Conservation (phyloP, 2,113 vertebrate species). For the Xiphias gladius region DNA sequence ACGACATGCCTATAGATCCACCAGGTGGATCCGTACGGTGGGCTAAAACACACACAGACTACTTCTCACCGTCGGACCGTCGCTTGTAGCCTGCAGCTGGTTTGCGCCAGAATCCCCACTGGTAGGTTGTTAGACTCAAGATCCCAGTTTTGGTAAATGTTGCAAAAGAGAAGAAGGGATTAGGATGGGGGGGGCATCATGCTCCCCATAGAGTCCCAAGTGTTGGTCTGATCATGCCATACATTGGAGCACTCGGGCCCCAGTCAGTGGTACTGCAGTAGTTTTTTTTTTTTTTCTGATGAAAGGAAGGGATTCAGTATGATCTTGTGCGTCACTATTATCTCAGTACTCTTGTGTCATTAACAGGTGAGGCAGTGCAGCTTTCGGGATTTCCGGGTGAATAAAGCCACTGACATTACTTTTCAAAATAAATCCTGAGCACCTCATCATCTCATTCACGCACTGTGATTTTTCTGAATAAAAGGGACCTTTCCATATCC, state of each 20-base stretch:
- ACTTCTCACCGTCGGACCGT: neutral
- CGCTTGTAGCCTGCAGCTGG: neutral
- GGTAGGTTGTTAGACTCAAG: neutral
- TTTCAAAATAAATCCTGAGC: neutral
- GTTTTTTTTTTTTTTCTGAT: too few relatives aligned
- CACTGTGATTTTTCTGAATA: slow-evolving; percentile 2
- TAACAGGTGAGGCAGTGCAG: neutral
- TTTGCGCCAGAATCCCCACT: neutral
- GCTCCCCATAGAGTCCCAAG: neutral
- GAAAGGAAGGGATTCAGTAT: too few relatives aligned
- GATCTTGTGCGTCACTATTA: neutral
- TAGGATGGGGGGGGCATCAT: neutral
- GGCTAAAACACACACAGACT: too few relatives aligned
- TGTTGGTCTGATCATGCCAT: neutral
- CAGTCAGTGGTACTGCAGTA: neutral
- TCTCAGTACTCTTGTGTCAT: neutral
- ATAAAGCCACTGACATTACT: neutral
- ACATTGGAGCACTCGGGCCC: too few relatives aligned
- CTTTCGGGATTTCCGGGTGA: neutral
- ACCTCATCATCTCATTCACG: neutral
- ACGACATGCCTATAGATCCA: neutral
- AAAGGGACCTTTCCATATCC: neutral
- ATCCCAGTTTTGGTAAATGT: neutral
- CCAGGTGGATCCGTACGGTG: neutral
- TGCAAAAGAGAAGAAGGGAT: neutral